Percentiles rank a stretch among this genome's conserved stretches.
These are phyloP conservation scores for Cephonodes hylas DNA, from an alignment of 2,888 invertebrate species.

Conservation along the genomic window DNA sequence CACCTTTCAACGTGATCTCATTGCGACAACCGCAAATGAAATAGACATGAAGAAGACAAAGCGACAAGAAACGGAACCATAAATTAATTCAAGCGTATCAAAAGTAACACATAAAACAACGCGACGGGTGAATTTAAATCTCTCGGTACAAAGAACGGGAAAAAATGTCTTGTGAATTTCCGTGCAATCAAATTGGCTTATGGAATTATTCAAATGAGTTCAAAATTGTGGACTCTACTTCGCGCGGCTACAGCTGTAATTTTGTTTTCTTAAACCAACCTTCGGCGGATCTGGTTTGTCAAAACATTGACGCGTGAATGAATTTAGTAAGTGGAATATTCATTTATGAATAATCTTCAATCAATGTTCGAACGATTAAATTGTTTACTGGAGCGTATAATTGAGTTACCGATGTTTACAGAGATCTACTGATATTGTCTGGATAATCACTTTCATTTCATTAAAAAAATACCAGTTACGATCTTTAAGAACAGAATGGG, in stretches of 20 bases:
- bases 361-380: too few species aligned
- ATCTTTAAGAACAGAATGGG: too few species aligned
- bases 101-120: not conserved
- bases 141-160: too few species aligned
- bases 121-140: not conserved
- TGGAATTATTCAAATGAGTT: slow-evolving; percentile 18
- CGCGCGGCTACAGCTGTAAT: not conserved
- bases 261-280: not conserved
- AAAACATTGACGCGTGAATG: not conserved
- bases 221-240: slow-evolving; percentile 12
- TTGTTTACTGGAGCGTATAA: too few species aligned
- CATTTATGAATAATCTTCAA: too few species aligned
- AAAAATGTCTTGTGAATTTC: slow-evolving; percentile 5
- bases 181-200: slow-evolving; percentile 18
- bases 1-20: too few species aligned
- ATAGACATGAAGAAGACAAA: too few species aligned
- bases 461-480: too few species aligned
- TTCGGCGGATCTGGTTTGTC: not conserved
- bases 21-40: too few species aligned
- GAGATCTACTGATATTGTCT: too few species aligned
- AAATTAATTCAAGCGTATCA: not conserved
- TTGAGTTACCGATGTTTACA: too few species aligned
- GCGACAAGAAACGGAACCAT: not conserved
- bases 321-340: not conserved
- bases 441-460: too few species aligned